Evolutionary conservation across 2,888 invertebrate species (phyloP).

Genomic region (Eugnorisma glareosa): DNA sequence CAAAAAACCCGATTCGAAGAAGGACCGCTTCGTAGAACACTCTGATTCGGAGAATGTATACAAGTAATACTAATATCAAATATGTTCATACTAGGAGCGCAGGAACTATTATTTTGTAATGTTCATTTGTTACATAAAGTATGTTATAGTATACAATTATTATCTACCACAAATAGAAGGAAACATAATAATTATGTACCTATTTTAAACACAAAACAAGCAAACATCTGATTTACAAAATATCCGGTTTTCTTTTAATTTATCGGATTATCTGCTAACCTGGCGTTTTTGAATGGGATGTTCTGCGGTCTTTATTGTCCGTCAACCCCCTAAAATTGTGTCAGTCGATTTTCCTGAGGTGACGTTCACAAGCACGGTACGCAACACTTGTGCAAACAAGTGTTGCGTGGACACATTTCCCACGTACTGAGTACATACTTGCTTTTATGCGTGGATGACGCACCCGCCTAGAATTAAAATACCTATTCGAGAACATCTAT

Average conservation of each 20-base stretch:
- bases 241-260: neutral
- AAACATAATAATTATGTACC: no score
- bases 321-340: neutral
- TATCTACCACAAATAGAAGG: neutral
- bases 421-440: constrained; percentile 23
- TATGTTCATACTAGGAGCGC: neutral
- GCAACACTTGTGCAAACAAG: no score
- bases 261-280: neutral
- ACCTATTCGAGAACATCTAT: constrained; percentile 9
- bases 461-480: neutral
- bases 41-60: neutral
- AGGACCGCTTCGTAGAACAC: neutral
- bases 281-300: neutral
- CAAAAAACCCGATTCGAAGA: neutral
- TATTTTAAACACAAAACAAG: no score
- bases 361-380: constrained; percentile 12
- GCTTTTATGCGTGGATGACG: constrained; percentile 14
- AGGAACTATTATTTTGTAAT: neutral
- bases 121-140: neutral
- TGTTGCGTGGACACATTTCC: constrained; percentile 17
- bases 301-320: no score
- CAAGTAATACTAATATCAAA: no score
- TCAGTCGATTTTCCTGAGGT: constrained; percentile 4
- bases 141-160: neutral
- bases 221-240: neutral